phyloP scores from a whole-genome alignment of 2,113 vertebrate genomes.

The Semnornis frantzii region DNA sequence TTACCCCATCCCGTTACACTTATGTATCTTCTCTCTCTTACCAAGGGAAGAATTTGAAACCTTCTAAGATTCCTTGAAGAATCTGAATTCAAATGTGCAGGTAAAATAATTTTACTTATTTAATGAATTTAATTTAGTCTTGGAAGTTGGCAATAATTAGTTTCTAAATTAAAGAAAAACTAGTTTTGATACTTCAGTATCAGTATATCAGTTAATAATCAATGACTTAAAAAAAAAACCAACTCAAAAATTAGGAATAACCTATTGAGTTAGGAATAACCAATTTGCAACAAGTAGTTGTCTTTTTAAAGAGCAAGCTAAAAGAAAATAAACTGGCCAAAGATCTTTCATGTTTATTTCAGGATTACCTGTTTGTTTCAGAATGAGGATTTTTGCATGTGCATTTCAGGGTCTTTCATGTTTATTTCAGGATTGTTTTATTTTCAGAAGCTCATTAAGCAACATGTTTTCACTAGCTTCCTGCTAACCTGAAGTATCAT shows the following conservation, averaged over 20 bases:
- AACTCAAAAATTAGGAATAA: background rate
- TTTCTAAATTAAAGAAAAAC: background rate
- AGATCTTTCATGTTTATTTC: background rate
- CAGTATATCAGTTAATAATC: background rate
- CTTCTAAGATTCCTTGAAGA: background rate
- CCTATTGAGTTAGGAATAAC: rapidly evolving
- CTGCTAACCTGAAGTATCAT: background rate
- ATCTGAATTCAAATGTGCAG: background rate
- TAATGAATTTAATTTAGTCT: background rate
- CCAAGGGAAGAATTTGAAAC: background rate
- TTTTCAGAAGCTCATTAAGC: background rate
- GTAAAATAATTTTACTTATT: background rate
- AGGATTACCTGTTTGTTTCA: background rate
- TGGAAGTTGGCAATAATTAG: background rate
- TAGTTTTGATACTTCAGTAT: background rate
- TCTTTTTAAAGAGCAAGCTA: background rate
- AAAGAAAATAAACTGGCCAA: background rate
- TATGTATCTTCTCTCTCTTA: rapidly evolving
- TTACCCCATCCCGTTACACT: too few species aligned
- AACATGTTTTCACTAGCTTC: background rate
- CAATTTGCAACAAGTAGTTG: background rate
- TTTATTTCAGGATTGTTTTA: too few species aligned
- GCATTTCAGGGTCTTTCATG: too few species aligned
- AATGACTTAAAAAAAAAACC: background rate
- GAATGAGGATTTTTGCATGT: too few species aligned